Base-by-base conservation (phyloP, 2,888 invertebrate species). In the Caenorhabditis doughertyi region DNA sequence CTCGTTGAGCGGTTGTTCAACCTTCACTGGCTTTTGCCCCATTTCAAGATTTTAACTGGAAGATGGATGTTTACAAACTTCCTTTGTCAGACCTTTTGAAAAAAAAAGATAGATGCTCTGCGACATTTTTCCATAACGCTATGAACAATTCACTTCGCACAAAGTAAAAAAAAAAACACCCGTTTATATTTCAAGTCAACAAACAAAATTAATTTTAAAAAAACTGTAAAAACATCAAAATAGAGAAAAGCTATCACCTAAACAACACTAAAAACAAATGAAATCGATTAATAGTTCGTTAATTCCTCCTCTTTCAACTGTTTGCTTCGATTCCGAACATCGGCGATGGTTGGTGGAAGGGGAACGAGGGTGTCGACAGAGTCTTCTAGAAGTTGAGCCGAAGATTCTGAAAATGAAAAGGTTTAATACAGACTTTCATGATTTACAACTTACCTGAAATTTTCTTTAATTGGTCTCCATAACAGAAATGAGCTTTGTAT, bases 401-500 rank as follows among this genome's bases (percentile, higher is more conserved):
- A 76, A 8, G 73, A 51, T 68, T 79, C 87, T 84, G 51, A 62
- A 76, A 44, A 39, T 9, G 9, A 3, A 39, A 39, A 5, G 3
- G 3, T 2, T 39, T 39, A 13, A 13, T 5, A 74, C 27, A 29
- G 1, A 5, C 13, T 4, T 3, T 18, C 44, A 39, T 21, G 18
- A 35, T 18, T 47, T 55, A 27, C 21, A 18, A 67, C 32, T 39
- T 11, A 79, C 84, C 83, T 18, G 79, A 60, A 27, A 86, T 84
- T 18, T 73, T 67, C 23, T 80, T 27, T 53, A 79, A 18, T 62
- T 88, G 86, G 80, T 83, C 76, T 25, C 88, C 88, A 73, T 87
- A 88, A 70, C 84, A 84, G 51, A 80, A 83, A 62, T 88, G 85
- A 3, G 86, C 81, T 51, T 85, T 87, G 83, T 87, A 87, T 27